These are phyloP conservation scores for Enteromius paludinosus DNA, from an alignment of 2,797 vertebrate genomes.

Conservation along the genomic window DNA sequence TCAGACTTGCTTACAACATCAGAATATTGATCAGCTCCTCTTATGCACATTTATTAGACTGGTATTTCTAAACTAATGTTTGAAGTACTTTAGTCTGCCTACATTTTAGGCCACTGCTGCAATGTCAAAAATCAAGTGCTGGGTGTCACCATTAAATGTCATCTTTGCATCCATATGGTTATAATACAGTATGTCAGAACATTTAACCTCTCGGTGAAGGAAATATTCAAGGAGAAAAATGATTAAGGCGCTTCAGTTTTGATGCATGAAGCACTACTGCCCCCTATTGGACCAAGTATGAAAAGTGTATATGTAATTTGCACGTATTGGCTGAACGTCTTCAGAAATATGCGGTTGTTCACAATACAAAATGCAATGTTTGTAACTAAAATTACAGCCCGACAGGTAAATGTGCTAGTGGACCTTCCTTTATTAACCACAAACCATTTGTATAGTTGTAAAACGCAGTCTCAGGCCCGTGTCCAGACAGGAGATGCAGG, in stretches of 20 bases:
- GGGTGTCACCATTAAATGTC: neutral
- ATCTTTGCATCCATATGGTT: conserved; percentile 28
- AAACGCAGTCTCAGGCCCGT: neutral
- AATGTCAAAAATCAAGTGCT: conserved; percentile 1
- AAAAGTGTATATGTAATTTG: neutral
- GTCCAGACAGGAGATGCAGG: no score
- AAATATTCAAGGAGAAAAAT: neutral
- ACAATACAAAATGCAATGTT: neutral
- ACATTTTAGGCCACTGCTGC: neutral
- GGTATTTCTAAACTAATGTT: neutral
- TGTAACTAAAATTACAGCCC: neutral
- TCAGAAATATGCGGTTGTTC: neutral
- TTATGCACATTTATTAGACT: conserved; percentile 12
- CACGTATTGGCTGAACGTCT: neutral
- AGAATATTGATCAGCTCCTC: conserved; percentile 37
- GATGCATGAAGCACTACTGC: conserved; percentile 19
- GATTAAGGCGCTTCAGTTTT: neutral
- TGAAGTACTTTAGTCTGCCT: neutral
- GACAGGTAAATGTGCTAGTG: neutral
- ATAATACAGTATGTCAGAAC: neutral
- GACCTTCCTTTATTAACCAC: neutral
- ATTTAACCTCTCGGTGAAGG: conserved; percentile 33
- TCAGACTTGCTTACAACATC: conserved; percentile 22
- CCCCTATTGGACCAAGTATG: conserved; percentile 18
- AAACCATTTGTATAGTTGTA: neutral